Conservation (phyloP, 2,888 invertebrate species). For the Microctonus aethiopoides region DNA sequence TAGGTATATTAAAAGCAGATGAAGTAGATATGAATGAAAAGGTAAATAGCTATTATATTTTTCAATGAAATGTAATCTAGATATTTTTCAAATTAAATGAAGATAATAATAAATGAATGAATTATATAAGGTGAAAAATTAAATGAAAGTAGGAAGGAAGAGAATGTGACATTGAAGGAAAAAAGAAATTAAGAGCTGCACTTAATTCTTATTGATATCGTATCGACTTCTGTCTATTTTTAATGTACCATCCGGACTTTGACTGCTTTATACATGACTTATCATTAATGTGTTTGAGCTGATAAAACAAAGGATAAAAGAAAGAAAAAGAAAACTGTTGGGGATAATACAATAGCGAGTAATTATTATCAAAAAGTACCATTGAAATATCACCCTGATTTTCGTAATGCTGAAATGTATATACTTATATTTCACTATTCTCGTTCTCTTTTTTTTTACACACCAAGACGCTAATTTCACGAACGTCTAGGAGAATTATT, state of each 20-base stretch:
- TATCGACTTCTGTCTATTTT: background rate
- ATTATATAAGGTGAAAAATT: too few relatives aligned
- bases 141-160: too few relatives aligned
- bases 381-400: slow-evolving; percentile 4
- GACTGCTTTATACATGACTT: background rate
- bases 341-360: background rate
- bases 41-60: background rate
- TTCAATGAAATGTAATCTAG: background rate
- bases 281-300: background rate
- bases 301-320: background rate
- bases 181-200: too few relatives aligned
- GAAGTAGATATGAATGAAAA: background rate
- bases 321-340: background rate
- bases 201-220: too few relatives aligned
- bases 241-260: background rate
- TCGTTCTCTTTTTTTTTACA: background rate
- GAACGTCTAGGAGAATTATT: slow-evolving; percentile 13
- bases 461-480: slow-evolving; percentile 7
- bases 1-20: background rate
- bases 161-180: background rate
- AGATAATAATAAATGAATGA: too few relatives aligned
- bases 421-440: background rate
- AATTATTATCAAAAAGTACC: slow-evolving; percentile 1
- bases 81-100: too few relatives aligned
- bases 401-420: background rate